Base-by-base conservation (phyloP, 1,140 invertebrate species). In the Drosophila pseudoananassae region DNA sequence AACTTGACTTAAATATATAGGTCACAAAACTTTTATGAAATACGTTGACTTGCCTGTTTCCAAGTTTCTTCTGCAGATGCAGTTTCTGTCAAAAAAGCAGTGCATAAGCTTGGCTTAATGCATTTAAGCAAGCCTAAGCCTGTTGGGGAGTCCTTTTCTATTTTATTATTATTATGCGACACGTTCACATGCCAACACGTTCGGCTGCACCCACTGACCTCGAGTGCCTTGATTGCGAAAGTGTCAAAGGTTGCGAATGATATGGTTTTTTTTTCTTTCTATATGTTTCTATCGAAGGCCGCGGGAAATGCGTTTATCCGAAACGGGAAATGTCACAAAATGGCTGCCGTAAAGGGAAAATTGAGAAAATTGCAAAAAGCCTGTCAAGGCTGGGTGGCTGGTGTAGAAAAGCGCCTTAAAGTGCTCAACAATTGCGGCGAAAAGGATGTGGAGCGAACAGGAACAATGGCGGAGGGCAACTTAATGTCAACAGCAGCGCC, bases 251-350 rank as follows among this genome's bases (percentile, higher is more conserved):
- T 85, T 81, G 69, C 73, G 59, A 43, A 36, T 56, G 36, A 40
- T 14, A 10, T 70, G 12, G 46, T 40, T 65, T 14, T 51, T 57
- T 23, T 51, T 53, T 65, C 33, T 57, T 31, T 74, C 4, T 12
- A 12, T 36, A 36, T 12, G 33, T 81, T 52, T 31, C 36, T 12
- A 27, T 23, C 15, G 82, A 85, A 85, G 82, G 82, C 70, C 78
- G 70, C 55, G 50, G 59, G 54, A 82, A 87, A 85, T 85, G 78
- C 78, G 83, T 87, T 85, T 82, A 85, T 81, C 59, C 81, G 27
- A 74, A 87, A 81, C 81, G 81, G 82, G 78, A 85, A 85, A 85
- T 87, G 82, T 69, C 55, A 56, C 57, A 51, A 83, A 84, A 79
- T 72, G 83, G 64, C 46, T 59, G 49, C 55, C 50, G 36, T 59